phyloP scores from a whole-genome alignment of 2,888 invertebrate genomes.

The Callinectes sapidus region DNA sequence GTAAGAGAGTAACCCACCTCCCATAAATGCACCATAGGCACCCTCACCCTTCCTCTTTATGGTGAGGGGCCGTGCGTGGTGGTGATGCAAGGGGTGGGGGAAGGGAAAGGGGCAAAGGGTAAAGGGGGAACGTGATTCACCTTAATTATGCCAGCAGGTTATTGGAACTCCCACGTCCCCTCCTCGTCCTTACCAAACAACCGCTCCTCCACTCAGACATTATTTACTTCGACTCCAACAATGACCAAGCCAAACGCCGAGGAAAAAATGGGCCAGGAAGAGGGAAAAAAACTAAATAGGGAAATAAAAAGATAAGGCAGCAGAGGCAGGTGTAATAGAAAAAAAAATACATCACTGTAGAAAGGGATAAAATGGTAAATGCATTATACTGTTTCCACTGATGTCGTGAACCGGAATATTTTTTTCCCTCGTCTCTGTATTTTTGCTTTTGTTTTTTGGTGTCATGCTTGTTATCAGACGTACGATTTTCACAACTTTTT shows the following conservation, averaged over 20 bases:
- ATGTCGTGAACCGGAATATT: neutral
- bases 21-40: slow-evolving; percentile 21
- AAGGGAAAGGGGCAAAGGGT: neutral
- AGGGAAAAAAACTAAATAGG: neutral
- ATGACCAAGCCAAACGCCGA: neutral
- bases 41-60: slow-evolving; percentile 24
- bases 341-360: neutral
- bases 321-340: neutral
- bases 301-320: neutral
- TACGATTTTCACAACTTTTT: neutral
- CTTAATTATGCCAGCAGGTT: slow-evolving; percentile 24
- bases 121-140: neutral
- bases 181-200: neutral
- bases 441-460: neutral
- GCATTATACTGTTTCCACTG: slow-evolving; percentile 8
- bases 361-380: neutral
- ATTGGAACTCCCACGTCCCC: neutral
- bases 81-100: neutral
- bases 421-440: neutral
- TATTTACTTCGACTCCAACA: neutral
- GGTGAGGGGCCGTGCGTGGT: neutral
- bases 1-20: neutral
- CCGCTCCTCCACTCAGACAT: neutral
- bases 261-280: neutral
- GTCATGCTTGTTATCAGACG: slow-evolving; percentile 2